Percentiles rank a stretch among this genome's conserved stretches.
These are phyloP conservation scores for Platyrinchus mystaceus DNA, from an alignment of 2,797 vertebrate genomes.

Conservation along the genomic window DNA sequence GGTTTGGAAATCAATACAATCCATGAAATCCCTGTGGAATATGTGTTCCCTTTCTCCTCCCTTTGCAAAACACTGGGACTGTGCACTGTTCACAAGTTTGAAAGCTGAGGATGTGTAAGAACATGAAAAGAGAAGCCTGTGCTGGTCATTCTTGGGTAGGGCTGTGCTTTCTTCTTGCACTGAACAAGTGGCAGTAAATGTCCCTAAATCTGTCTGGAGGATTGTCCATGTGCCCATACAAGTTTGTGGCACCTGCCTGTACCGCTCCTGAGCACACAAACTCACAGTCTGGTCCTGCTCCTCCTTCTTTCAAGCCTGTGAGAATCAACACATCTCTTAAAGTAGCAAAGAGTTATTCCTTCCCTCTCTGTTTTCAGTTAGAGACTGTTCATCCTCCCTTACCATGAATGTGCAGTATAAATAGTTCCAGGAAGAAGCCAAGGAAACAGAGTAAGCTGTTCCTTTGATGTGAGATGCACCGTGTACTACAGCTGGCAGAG, in stretches of 20 bases:
- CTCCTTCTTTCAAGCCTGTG: not conserved
- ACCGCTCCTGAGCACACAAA: not conserved
- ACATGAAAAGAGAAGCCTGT: not conserved
- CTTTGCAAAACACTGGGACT: not conserved
- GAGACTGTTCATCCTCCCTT: not conserved
- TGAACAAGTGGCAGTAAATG: not conserved
- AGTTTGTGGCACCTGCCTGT: not conserved
- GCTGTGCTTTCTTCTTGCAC: not conserved
- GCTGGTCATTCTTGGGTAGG: not conserved
- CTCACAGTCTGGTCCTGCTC: not conserved
- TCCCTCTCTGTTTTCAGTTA: not conserved
- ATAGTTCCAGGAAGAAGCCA: not conserved
- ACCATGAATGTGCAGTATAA: rapidly evolving
- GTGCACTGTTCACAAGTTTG: not conserved
- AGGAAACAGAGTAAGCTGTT: not conserved
- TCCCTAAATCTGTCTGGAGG: not conserved
- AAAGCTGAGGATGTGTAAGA: not conserved
- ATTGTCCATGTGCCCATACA: not conserved
- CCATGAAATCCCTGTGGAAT: not conserved
- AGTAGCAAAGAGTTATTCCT: not conserved
- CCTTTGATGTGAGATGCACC: rapidly evolving
- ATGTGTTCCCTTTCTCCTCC: not conserved
- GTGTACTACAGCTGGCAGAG: not conserved
- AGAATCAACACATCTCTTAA: not conserved
- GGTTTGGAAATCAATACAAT: conserved; percentile 25